Base-by-base conservation (phyloP, 2,888 invertebrate species). In the Agrotis puta region DNA sequence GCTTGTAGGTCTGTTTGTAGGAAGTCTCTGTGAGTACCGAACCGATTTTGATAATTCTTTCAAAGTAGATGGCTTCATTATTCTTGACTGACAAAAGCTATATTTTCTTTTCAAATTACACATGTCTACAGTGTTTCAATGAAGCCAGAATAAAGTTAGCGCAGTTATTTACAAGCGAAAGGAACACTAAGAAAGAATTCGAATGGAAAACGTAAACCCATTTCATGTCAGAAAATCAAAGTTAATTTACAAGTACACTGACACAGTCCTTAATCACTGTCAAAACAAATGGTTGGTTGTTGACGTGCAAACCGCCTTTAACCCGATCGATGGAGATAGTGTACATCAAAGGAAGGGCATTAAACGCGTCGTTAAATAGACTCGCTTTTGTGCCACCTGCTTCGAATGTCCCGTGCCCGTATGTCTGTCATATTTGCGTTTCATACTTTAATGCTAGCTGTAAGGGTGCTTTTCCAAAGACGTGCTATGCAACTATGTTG, bases 281-380 rank as follows among this genome's bases (percentile, higher is more conserved):
- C 67, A 79, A 82, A 74, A 63, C 51, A 83, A 71, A 82, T 53
- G 20, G 43, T 47, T 53, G 48, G 51, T 39, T 57, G 68, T 62
- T 57, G 70, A 68, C 64, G 65, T 80, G 74, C 65, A 74, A 63
- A 67, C 62, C 61, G 51, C 65, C 67, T 56, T 81, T 57, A 80
- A 53, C 65, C 11, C 62, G 54, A 79, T 80, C 73, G 70, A 79
- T 82, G 73, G 39, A 77, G 72, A 78, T 66, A 79, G 66, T 69
- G 48, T 72, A 86, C 86, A 85, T 89, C 88, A 88, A 90, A 90
- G 87, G 59, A 68, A 85, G 84, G 62, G 75, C 81, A 90, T 88
- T 86, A 84, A 86, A 88, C 82, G 86, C 72, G 74, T 85, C 82
- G 83, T 85, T 86, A 81, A 85, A 77, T 80, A 78, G 73, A 68